Base-by-base conservation (phyloP, 2,888 invertebrate genomes). In the Luperina testacea region DNA sequence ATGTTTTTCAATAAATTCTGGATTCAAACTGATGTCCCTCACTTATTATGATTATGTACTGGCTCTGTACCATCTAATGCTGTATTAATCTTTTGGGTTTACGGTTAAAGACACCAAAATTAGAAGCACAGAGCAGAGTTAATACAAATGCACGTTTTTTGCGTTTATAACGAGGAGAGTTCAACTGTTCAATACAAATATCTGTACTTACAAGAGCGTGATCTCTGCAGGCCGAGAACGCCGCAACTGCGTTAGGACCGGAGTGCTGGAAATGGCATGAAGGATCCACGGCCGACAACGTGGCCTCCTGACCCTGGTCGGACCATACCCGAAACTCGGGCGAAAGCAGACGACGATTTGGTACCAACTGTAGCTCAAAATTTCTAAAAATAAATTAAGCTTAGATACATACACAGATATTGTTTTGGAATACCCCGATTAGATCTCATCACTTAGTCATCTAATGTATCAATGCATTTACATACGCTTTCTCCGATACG, bases 211-310 rank as follows among this genome's bases (percentile, higher is more conserved):
- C 98, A 93, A 98, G 95, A 70, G 97, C 94, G 89, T 97, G 97
- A 84, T 97, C 97, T 85, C 97, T 96, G 92, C 98, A 98, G 64
- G 98, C 97, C 86, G 97, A 98, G 84, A 98, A 96, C 2, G 98
- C 98, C 15, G 98, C 98, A 1, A 97, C 97, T 45, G 97, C 96
- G 24, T 93, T 94, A 1, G 94, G 94, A 84, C 97, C 97, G 7
- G 95, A 91, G 92, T 98, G 98, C 70, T 98, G 94, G 93, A 97
- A 98, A 92, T 98, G 97, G 91, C 98, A 98, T 61, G 97, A 95
- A 27, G 95, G 87, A 81, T 95, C 95, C 9, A 93, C 92, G 3
- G 91, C 89, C 2, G 96, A 94, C 69, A 95, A 90, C 9, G 94
- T 93, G n/a, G 93, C 93, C 80, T 97, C 95, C 65, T 93, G 95